Evolutionary conservation across 2,113 vertebrate genomes (phyloP), one percentile per base, ranked within the genome.

Genomic region (Pseudolaguvia tuberculata): DNA sequence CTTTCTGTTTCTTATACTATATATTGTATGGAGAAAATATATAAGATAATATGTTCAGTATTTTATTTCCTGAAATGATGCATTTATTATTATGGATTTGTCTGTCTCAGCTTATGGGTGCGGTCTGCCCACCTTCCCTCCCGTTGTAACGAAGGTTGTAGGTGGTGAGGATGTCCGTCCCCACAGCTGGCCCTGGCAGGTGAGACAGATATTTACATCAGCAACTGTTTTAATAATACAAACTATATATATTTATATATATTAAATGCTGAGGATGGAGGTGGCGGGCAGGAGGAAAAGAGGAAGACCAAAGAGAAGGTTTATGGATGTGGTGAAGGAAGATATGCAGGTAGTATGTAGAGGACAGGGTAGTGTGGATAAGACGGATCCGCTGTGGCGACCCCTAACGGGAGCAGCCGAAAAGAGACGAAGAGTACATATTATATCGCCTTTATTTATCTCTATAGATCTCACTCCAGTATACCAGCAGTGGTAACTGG

Each of bases 401-500:
- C n/a, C n/a, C n/a, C n/a, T n/a, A n/a, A n/a, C n/a, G n/a, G n/a
- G n/a, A n/a, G n/a, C n/a, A n/a, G n/a, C n/a, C n/a, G n/a, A n/a
- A n/a, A n/a, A n/a, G n/a, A n/a, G n/a, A n/a, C n/a, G n/a, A n/a
- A n/a, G n/a, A n/a, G 25, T 12, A 51, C 10, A 61, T 70, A 15
- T 25, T 50, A 14, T 8, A 50, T 3, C 3, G 5, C 18, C 4
- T 66, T 20, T n/a, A n/a, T n/a, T n/a, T n/a, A n/a, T n/a, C n/a
- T 1, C 10, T 58, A 0, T 74, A 96, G 95, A 82, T 94, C 83
- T 96, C 94, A 0, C 90, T 97, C 76, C 94, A 97, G 87, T 95
- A 93, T 83, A 78, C 82, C 58, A 80, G 1, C 1, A 2, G 20
- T 0, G 82, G 80, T 0, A 55, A 61, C 0, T 97, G 94, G 93